Evolutionary conservation across 2,888 invertebrate genomes (phyloP).

Genomic region (Eledone cirrhosa): DNA sequence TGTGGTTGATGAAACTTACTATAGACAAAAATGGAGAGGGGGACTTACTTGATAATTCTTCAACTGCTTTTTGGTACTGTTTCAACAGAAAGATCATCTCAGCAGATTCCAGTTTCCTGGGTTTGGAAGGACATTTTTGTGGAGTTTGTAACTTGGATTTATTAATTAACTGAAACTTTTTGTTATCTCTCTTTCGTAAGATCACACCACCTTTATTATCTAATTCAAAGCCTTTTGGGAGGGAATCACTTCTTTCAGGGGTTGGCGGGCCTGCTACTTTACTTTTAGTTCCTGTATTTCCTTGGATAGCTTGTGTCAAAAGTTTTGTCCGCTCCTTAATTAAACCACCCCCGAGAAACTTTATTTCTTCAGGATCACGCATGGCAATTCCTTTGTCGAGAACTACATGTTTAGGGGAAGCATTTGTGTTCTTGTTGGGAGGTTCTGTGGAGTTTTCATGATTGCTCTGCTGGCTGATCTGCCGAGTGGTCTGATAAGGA

Average conservation of each 20-base stretch:
- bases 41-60: constrained; percentile 1
- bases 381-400: background rate
- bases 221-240: constrained; percentile 11
- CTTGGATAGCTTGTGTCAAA: constrained; percentile 5
- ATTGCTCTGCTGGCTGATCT: constrained; percentile 4
- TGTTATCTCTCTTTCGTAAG: constrained; percentile 3
- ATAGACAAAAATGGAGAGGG: background rate
- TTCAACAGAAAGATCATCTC: background rate
- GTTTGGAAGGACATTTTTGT: constrained; percentile 19
- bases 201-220: constrained; percentile 5
- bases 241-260: background rate
- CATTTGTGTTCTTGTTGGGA: background rate
- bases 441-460: constrained; percentile 12
- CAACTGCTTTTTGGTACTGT: background rate
- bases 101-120: background rate
- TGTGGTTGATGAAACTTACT: background rate
- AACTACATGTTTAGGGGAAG: background rate
- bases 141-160: background rate
- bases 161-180: background rate
- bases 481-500: background rate
- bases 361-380: constrained; percentile 1
- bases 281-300: background rate
- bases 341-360: background rate
- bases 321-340: background rate
- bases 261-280: background rate